A percentile compares a stretch with the other conserved stretches of the same genome.
phyloP scores from a whole-genome alignment of 2,888 invertebrate genomes.

The Stenolophus ochropezus region DNA sequence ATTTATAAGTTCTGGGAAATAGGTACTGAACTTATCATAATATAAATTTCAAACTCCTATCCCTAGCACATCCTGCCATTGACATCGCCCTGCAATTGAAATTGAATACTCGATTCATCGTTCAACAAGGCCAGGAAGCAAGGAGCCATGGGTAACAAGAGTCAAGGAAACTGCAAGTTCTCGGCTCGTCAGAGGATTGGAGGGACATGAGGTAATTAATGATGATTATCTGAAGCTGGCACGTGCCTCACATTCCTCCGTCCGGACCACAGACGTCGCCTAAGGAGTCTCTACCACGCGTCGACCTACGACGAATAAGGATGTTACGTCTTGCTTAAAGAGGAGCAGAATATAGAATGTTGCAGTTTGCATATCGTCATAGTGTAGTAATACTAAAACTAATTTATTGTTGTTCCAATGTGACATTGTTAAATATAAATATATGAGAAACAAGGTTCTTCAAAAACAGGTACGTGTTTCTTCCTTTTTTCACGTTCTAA shows the following conservation, averaged over 20 bases:
- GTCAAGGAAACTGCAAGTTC: background rate
- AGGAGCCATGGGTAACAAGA: background rate
- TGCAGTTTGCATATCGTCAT: too few relatives aligned
- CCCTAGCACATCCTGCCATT: background rate
- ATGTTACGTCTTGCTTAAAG: too few relatives aligned
- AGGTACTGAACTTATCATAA: too few relatives aligned
- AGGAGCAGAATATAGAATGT: too few relatives aligned
- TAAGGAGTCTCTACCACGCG: background rate
- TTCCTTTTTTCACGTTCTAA: too few relatives aligned
- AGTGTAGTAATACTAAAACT: too few relatives aligned
- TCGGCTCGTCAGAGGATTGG: background rate
- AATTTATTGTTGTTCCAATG: too few relatives aligned
- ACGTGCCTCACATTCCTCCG: slow-evolving; percentile 18
- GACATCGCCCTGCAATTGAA: background rate
- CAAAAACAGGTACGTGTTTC: too few relatives aligned
- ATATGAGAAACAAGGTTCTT: too few relatives aligned
- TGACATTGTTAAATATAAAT: too few relatives aligned
- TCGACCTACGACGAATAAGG: background rate
- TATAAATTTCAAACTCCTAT: background rate
- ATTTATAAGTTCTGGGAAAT: too few relatives aligned
- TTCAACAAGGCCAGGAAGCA: background rate
- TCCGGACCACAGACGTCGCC: background rate
- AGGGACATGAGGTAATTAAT: slow-evolving; percentile 25
- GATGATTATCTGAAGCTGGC: slow-evolving; percentile 29
- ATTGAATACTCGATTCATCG: background rate